A percentile compares a stretch with the other conserved stretches of the same genome.
Conservation (phyloP, 1,140 invertebrate species). For the Ditylenchus dipsaci region DNA sequence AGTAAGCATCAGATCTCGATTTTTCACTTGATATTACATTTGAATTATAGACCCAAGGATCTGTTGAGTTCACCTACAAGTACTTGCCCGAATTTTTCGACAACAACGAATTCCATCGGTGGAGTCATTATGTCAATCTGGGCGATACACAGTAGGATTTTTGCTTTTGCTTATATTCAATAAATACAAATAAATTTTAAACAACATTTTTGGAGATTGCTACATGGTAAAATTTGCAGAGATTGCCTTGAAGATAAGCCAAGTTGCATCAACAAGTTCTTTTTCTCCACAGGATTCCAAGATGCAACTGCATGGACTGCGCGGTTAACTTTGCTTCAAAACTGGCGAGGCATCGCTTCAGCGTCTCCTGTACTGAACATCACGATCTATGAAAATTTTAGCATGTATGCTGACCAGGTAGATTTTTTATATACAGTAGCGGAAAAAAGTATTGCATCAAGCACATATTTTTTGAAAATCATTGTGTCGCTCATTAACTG, state of each 20-base stretch:
- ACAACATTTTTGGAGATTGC: no score
- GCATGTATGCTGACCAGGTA: conserved; percentile 58
- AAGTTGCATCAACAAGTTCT: conserved; percentile 53
- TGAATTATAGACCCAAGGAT: conserved; percentile 2
- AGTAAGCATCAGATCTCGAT: conserved; percentile 9
- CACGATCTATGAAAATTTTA: conserved; percentile 57
- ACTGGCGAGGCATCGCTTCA: conserved; percentile 46
- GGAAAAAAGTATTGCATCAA: no score
- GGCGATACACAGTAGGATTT: conserved; percentile 44
- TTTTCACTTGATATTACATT: not conserved
- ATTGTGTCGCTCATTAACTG: no score
- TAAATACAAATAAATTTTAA: no score
- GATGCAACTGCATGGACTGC: conserved; percentile 54
- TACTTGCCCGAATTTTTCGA: conserved; percentile 55
- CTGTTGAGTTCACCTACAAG: conserved; percentile 56
- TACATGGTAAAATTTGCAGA: conserved; percentile 28
- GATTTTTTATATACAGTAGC: no score
- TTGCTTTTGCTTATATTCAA: no score
- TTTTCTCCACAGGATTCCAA: conserved; percentile 56
- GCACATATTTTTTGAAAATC: no score
- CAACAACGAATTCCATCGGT: conserved; percentile 49
- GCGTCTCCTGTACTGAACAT: conserved; percentile 52
- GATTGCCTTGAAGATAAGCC: conserved; percentile 53
- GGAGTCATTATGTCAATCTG: conserved; percentile 57
- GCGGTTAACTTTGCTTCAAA: conserved; percentile 48